A percentile compares a stretch with the other conserved stretches of the same genome.
phyloP scores from a whole-genome alignment of 2,797 vertebrate genomes.

The Lagodon rhomboides region DNA sequence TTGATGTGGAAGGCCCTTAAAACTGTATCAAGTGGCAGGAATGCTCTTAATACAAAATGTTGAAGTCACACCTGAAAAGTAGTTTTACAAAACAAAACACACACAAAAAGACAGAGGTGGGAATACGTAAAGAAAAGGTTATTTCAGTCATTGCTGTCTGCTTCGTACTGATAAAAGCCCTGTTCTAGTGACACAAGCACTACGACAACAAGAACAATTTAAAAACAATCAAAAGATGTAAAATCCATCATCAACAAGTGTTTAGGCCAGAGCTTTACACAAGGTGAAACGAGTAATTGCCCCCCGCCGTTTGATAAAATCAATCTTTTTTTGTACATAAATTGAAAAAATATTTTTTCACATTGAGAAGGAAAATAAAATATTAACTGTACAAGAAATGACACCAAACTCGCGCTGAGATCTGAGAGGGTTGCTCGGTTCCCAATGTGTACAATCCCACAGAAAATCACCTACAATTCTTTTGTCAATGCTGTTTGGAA shows the following conservation, averaged over 20 bases:
- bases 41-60: conserved; percentile 65
- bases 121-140: conserved; percentile 64
- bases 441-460: conserved; percentile 42
- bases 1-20: too few relatives aligned
- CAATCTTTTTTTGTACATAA: conserved; percentile 64
- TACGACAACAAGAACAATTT: conserved; percentile 55
- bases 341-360: conserved; percentile 81
- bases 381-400: conserved; percentile 77
- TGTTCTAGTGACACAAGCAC: conserved; percentile 56
- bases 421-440: conserved; percentile 50
- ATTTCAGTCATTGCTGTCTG: conserved; percentile 43
- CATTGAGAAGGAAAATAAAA: conserved; percentile 78
- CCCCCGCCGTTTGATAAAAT: conserved; percentile 63
- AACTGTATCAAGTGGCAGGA: conserved; percentile 52
- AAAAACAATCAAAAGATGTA: conserved; percentile 56
- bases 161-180: conserved; percentile 38
- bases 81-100: conserved; percentile 66
- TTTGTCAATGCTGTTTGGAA: conserved; percentile 53
- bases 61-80: conserved; percentile 55
- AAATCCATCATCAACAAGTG: conserved; percentile 38
- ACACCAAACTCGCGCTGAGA: conserved; percentile 53
- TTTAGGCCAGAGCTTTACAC: conserved; percentile 43
- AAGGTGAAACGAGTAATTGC: conserved; percentile 51
- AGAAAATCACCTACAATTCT: conserved; percentile 69
- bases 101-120: conserved; percentile 53